These are phyloP conservation scores for Cyanoramphus novaezelandiae DNA, from an alignment of 2,113 vertebrate species.

Conservation along the genomic window DNA sequence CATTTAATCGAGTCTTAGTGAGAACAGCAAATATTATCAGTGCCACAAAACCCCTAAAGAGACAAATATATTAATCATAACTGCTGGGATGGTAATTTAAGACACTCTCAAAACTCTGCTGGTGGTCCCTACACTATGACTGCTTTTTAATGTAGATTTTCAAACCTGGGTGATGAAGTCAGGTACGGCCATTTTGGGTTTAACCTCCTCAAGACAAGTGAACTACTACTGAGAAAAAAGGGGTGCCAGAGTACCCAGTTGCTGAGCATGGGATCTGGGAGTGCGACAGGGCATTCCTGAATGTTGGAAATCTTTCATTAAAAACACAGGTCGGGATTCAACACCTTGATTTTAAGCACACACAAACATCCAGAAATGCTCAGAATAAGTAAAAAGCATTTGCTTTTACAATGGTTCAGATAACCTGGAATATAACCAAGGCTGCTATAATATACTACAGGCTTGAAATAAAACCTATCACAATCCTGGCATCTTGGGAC, in stretches of 20 bases:
- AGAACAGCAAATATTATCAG: constrained; percentile 55
- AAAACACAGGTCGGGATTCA: background rate
- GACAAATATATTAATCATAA: constrained; percentile 64
- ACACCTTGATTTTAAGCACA: background rate
- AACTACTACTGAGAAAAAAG: background rate
- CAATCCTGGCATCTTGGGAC: background rate
- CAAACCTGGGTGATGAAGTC: background rate
- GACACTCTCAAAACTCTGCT: background rate
- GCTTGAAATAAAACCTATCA: background rate
- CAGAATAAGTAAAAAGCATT: background rate
- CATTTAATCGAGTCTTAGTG: constrained; percentile 70
- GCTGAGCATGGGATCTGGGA: background rate
- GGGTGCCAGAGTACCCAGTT: background rate
- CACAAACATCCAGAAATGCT: background rate
- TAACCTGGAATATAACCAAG: constrained; percentile 24
- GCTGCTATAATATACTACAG: background rate
- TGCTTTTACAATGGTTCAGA: constrained; percentile 48
- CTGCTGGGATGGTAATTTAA: constrained; percentile 22
- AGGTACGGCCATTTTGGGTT: background rate
- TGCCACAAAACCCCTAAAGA: constrained; percentile 59
- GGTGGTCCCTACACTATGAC: background rate
- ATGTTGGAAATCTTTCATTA: background rate
- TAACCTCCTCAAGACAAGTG: background rate
- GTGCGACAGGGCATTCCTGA: background rate
- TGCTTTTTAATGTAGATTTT: background rate